Evolutionary conservation across 1,140 invertebrate genomes (phyloP), one percentile per base, ranked within the genome.

Genomic region (Liolophura sinensis): DNA sequence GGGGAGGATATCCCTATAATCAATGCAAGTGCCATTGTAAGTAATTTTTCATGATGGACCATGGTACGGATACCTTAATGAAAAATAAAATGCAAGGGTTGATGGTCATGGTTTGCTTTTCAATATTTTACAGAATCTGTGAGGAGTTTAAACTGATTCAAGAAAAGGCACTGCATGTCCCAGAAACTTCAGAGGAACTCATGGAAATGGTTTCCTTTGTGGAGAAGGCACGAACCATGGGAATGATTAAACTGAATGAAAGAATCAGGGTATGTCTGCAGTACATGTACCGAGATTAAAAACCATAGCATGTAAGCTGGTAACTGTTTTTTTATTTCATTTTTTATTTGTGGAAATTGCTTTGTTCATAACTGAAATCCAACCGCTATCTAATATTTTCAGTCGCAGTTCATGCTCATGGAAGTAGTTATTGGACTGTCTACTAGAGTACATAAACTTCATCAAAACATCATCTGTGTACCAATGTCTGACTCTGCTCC

Each of bases 131-230:
- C 68, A 84, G 82, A 56, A 82, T 84, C 61, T 82, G 81, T 68
- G 61, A 75, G n/a, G 76, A 83, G 64, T 85, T 84, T 63, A 61
- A 69, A 14, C 54, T 62, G 0, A 81, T 85, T 22, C 72, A 77
- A 65, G 74, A 81, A 25, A 64, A 71, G 62, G 78, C 82, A 14
- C 64, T 80, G 51, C 79, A 74, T 46, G 69, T 71, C 18, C 84
- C 84, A 52, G 79, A 84, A 56, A 83, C 74, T 6, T 82, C 77
- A 54, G 78, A 84, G 63, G 78, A 84, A 55, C 67, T 85, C 50
- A 80, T 84, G 69, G 74, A 80, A 0, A 80, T 85, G 79, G 73
- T 77, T 4, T 60, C 70, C 1, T 85, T 83, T 65, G 77, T 85
- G 50, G 79, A 82, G 59, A 65, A 78, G 15, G 82, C 81, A 60